Conservation (phyloP, 2,797 vertebrate species). For the Neostethus bicornis region DNA sequence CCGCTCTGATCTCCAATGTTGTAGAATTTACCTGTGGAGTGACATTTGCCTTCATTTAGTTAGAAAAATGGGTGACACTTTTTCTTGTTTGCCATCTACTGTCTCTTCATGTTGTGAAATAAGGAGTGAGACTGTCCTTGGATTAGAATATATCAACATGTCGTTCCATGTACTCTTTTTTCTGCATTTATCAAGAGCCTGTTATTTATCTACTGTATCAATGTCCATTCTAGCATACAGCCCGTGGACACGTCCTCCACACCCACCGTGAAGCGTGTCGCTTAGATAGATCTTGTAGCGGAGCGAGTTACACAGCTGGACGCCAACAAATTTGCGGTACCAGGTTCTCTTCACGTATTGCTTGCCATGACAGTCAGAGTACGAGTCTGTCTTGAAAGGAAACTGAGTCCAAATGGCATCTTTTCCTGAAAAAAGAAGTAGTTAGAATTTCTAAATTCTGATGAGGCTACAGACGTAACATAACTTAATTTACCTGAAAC, state of each 20-base stretch:
- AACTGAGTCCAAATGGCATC: constrained; percentile 97
- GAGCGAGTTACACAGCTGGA: constrained; percentile 95
- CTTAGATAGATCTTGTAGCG: constrained; percentile 98
- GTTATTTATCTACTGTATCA: too few species aligned
- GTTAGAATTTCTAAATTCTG: background rate
- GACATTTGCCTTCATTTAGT: too few species aligned
- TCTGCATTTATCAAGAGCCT: too few species aligned
- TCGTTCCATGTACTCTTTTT: too few species aligned
- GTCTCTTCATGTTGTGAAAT: too few species aligned
- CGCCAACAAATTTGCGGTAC: constrained; percentile 97
- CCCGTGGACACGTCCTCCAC: background rate
- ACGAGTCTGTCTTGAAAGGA: constrained; percentile 87
- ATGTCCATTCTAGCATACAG: too few species aligned
- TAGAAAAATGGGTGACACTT: too few species aligned
- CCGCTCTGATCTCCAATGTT: constrained; percentile 95
- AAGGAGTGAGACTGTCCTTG: too few species aligned
- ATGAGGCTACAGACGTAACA: background rate
- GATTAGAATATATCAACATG: too few species aligned
- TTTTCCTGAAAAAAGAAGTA: constrained; percentile 78
- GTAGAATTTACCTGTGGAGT: constrained; percentile 88
- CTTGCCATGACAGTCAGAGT: constrained; percentile 92
- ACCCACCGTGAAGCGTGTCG: constrained; percentile 90
- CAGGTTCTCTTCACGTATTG: constrained; percentile 95
- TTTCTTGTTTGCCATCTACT: too few species aligned
- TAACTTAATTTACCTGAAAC: constrained; percentile 82